These are phyloP conservation scores for Galago senegalensis DNA, from an alignment of 2,797 vertebrate species.

Conservation along the genomic window DNA sequence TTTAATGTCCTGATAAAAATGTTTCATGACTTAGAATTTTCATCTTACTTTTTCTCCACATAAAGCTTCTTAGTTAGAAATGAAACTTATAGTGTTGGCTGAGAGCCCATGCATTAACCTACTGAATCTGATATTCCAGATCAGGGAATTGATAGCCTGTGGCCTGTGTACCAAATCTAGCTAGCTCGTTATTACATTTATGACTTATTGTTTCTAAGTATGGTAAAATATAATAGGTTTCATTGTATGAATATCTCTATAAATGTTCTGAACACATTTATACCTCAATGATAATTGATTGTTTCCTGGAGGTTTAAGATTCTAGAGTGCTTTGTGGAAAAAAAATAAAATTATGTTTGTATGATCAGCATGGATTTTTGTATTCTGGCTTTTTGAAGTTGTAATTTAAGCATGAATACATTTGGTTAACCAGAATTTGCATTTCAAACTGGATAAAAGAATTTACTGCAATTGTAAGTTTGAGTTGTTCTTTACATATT, in stretches of 20 bases:
- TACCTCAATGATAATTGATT: conserved; percentile 17
- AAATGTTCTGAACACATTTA: background rate
- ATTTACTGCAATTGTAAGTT: background rate
- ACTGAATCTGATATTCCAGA: background rate
- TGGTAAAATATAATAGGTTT: background rate
- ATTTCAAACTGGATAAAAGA: conserved; percentile 29
- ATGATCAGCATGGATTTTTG: conserved; percentile 27
- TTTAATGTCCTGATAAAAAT: conserved; percentile 25
- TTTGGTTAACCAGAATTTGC: conserved; percentile 34
- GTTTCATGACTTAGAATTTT: conserved; percentile 40
- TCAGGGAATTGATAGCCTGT: background rate
- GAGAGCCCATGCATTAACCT: background rate
- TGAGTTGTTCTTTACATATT: conserved; percentile 79
- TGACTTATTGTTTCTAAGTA: background rate
- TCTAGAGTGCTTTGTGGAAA: background rate
- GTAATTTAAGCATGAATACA: conserved; percentile 22
- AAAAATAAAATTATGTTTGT: conserved; percentile 41
- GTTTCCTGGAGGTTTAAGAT: conserved; percentile 9
- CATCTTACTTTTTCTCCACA: conserved; percentile 41
- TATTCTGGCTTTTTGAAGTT: conserved; percentile 49
- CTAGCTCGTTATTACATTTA: background rate
- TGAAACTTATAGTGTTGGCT: background rate
- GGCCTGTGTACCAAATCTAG: background rate
- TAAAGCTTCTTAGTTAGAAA: conserved; percentile 38
- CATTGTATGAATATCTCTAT: background rate